Evolutionary conservation across 2,113 vertebrate genomes (phyloP), one percentile per base, ranked within the genome.

Genomic region (Dendrocopos noguchii): DNA sequence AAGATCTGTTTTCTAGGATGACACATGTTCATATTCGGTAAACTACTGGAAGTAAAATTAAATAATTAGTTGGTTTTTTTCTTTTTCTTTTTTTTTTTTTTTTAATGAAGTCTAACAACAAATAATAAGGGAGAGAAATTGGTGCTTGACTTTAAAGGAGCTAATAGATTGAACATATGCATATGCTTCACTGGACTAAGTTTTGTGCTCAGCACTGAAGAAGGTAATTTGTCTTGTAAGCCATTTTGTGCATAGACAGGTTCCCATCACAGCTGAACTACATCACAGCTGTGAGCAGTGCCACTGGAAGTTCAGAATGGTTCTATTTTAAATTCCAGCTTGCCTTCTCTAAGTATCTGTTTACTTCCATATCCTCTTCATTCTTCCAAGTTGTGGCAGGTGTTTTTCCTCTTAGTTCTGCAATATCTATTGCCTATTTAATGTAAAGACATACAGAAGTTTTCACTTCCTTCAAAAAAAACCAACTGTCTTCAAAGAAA

Each of bases 231-330:
- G 10, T 75, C 36, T 84, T 86, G 25, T 24, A 73, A 87, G 46
- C 4, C 15, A 2, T 44, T 95, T 66, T 70, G 21, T 77, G 80
- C 21, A 91, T 74, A 59, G 55, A 50, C 20, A 65, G 46, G 71
- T 95, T 85, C 34, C 60, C 56, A 64, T 63, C 84, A 70, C 80
- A 70, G 88, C 80, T 92, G 91, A 94, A 24, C 63, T 87, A 22
- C 36, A 87, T 94, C 80, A 66, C 55, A 86, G 44, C 39, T 92
- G 65, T 3, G 4, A 87, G 56, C 34, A 80, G 25, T 70, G 55
- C 66, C 86, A 77, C 19, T 31, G 59, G 66, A 92, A 90, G 71
- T 88, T 92, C 74, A 91, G 28, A 57, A 0, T 3, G 28, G 31
- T 81, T n/a, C 24, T 70, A 36, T 47, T 93, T 79, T 79, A 81